Base-by-base conservation (phyloP, 2,888 invertebrate genomes). In the Serripes groenlandicus region DNA sequence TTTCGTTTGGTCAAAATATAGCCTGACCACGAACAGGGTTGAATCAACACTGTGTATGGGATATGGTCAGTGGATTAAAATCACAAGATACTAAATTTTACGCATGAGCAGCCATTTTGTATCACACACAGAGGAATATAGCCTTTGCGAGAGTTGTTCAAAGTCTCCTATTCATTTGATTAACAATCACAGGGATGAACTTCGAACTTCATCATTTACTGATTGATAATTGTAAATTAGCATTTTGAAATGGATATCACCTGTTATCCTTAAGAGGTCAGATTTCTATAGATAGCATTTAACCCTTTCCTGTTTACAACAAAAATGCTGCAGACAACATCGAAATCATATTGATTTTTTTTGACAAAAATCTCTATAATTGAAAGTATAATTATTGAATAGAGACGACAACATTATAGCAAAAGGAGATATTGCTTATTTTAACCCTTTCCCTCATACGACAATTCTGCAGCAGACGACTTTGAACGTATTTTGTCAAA, bases 81-180 rank as follows among this genome's bases (percentile, higher is more conserved):
- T 49, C 42, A 77, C 56, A 62, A 70, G 69, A 77, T 69, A 74
- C 76, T 74, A 37, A 49, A 81, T 81, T 81, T 81, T 70, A 77
- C 56, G 30, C 62, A 60, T 74, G 68, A 74, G 34, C 66, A 34
- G 21, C 21, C 35, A 42, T 26, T 66, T 66, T 66, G 66, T 66
- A 42, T 42, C 28, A 3, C 35, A 28, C 4, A 73, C 32, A 56
- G 49, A 37, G 30, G 26, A 34, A 60, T 18, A 37, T 11, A 42
- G 69, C 52, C 37, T 15, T 35, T 37, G 34, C 9, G n/a, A n/a
- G 21, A 9, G 60, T 26, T 34, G 23, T 35, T 49, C 68, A 34
- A 35, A 60, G 64, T 68, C 68, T 23, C 71, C 66, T 58, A n/a
- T 49, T 78, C 68, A 71, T 82, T 62, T 82, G 78, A 78, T 82